Evolutionary conservation across 1,140 invertebrate genomes (phyloP).

Genomic region (Gryon sp.): DNA sequence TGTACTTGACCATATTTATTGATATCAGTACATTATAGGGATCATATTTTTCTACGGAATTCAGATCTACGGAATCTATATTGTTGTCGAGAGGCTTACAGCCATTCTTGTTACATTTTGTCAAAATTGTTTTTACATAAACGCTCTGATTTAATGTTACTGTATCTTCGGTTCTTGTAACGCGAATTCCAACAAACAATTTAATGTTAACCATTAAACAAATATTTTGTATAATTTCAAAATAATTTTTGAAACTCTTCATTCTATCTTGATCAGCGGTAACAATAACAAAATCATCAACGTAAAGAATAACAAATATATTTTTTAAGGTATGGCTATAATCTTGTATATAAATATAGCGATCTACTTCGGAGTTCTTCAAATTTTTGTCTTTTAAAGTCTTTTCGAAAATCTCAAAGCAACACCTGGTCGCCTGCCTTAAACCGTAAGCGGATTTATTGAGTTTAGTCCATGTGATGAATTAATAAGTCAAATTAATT

Average conservation of each 20-base stretch:
- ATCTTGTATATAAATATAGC: no score
- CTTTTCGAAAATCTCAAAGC: slow-evolving; percentile 33
- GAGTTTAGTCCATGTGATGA: slow-evolving; percentile 24
- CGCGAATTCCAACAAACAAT: slow-evolving; percentile 5
- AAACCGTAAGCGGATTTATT: slow-evolving; percentile 69
- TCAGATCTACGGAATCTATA: background rate
- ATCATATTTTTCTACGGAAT: background rate
- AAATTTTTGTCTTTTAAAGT: background rate
- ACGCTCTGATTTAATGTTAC: slow-evolving; percentile 23
- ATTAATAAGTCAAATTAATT: no score
- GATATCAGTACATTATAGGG: no score
- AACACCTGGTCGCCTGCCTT: slow-evolving; percentile 50
- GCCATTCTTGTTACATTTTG: background rate
- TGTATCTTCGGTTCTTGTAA: slow-evolving; percentile 19
- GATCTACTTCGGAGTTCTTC: background rate
- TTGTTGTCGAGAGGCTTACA: background rate
- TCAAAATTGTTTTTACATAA: slow-evolving; percentile 31
- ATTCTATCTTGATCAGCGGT: slow-evolving; percentile 14
- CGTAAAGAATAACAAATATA: no score
- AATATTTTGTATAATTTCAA: background rate
- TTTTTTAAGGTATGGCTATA: no score
- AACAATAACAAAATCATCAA: slow-evolving; percentile 34
- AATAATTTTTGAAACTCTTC: slow-evolving; percentile 37
- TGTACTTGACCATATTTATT: no score
- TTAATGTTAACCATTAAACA: slow-evolving; percentile 5